phyloP scores from a whole-genome alignment of 2,888 invertebrate genomes.

The Operophtera brumata region DNA sequence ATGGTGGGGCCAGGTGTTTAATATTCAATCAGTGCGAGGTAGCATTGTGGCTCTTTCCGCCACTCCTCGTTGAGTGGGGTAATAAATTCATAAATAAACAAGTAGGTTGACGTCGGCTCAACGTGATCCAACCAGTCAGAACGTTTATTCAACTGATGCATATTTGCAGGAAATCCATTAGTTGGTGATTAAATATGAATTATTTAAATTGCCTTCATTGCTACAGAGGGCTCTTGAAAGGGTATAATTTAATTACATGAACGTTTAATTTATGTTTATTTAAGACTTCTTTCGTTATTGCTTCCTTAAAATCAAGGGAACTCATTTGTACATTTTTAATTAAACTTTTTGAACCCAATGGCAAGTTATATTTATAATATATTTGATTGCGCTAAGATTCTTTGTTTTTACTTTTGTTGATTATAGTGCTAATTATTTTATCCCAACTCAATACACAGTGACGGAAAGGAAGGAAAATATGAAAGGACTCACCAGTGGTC shows the following conservation, averaged over 20 bases:
- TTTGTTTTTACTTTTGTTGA: too few relatives aligned
- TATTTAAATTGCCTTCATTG: conserved; percentile 11
- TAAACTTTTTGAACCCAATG: too few relatives aligned
- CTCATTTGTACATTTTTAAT: too few relatives aligned
- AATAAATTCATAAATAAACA: conserved; percentile 74
- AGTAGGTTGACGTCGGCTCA: conserved; percentile 48
- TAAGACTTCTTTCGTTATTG: too few relatives aligned
- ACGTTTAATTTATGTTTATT: neutral
- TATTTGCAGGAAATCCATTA: conserved; percentile 9
- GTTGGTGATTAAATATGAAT: conserved; percentile 11
- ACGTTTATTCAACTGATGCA: conserved; percentile 7
- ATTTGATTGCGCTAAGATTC: too few relatives aligned
- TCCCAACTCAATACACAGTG: too few relatives aligned
- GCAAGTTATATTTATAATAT: too few relatives aligned
- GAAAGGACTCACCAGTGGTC: too few relatives aligned
- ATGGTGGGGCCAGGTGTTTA: conserved; percentile 34
- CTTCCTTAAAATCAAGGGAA: too few relatives aligned
- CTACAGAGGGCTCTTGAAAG: neutral
- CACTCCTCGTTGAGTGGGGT: conserved; percentile 68
- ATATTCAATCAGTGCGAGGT: conserved; percentile 53
- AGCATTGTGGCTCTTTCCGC: conserved; percentile 64
- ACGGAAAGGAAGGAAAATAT: too few relatives aligned
- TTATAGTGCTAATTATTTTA: too few relatives aligned
- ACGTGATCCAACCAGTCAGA: neutral
- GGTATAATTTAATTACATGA: conserved; percentile 8